These are phyloP conservation scores for Idris sp. DNA, from an alignment of 1,140 invertebrate genomes.

Conservation along the genomic window DNA sequence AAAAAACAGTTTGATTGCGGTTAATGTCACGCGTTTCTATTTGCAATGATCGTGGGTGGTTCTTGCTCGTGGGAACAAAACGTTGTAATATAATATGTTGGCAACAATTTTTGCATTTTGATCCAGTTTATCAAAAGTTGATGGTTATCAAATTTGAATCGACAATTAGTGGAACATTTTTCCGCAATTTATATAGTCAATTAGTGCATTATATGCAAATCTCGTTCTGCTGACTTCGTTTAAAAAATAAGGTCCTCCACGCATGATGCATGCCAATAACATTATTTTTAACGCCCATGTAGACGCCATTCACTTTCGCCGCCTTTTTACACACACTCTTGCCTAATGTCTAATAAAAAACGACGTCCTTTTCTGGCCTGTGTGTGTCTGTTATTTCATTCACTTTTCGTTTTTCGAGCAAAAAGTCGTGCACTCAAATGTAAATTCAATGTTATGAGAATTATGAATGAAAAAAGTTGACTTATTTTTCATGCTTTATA, in stretches of 20 bases:
- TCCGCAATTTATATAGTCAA: no score
- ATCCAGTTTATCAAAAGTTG: no score
- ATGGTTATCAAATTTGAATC: no score
- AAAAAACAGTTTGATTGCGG: conserved; percentile 61
- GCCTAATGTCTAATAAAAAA: conserved; percentile 60
- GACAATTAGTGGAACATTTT: no score
- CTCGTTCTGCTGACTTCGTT: no score
- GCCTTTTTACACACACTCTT: conserved; percentile 58
- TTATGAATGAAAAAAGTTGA: conserved; percentile 25
- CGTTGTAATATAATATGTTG: no score
- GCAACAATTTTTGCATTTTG: no score
- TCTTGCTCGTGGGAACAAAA: conserved; percentile 54
- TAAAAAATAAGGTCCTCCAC: conserved; percentile 16
- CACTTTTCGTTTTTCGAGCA: no score
- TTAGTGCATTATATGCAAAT: no score
- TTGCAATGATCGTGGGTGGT: conserved; percentile 57
- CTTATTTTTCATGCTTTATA: conserved; percentile 31
- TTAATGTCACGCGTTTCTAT: conserved; percentile 62
- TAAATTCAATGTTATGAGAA: conserved; percentile 17
- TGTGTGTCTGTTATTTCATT: no score
- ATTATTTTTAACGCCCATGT: conserved; percentile 56
- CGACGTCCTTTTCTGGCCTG: conserved; percentile 48
- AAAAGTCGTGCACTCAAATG: conserved; percentile 27
- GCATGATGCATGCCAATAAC: conserved; percentile 37
- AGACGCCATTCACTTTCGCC: conserved; percentile 50